phyloP scores from a whole-genome alignment of 2,888 invertebrate species.

The Ophion ventricosus region DNA sequence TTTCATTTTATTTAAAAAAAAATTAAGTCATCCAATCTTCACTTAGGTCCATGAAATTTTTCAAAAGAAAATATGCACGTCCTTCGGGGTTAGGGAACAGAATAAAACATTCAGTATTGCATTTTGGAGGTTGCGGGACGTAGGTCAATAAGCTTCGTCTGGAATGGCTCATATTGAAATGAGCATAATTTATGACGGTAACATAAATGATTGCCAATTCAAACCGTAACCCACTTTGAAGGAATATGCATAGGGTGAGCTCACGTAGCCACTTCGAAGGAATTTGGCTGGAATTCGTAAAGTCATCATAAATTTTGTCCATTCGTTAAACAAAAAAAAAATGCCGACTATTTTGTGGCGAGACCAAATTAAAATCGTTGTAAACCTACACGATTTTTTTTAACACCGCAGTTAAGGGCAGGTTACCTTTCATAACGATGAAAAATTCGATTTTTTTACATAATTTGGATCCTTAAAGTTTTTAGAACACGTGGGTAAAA shows the following conservation, averaged over 20 bases:
- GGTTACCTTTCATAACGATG: neutral
- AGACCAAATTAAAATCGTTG: conserved; percentile 13
- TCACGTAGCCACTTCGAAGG: conserved; percentile 12
- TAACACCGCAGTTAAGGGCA: too few species aligned
- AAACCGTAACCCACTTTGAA: conserved; percentile 59
- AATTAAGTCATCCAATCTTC: too few species aligned
- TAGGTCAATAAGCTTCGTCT: neutral
- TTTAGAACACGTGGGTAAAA: too few species aligned
- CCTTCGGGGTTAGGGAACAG: too few species aligned
- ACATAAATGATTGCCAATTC: conserved; percentile 46
- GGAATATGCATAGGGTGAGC: conserved; percentile 37
- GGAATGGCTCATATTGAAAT: conserved; percentile 10
- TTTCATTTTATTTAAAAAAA: too few species aligned
- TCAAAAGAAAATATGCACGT: too few species aligned
- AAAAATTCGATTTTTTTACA: neutral
- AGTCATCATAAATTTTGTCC: conserved; percentile 55
- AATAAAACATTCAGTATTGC: too few species aligned
- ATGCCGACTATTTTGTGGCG: neutral
- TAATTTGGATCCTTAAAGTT: too few species aligned
- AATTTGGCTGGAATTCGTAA: conserved; percentile 56
- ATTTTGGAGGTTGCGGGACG: too few species aligned
- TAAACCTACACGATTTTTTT: too few species aligned
- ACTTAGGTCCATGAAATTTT: too few species aligned
- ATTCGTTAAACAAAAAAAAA: conserved; percentile 41
- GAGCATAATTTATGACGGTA: neutral